Evolutionary conservation across 2,113 vertebrate species (phyloP).

Genomic region (Channa argus): DNA sequence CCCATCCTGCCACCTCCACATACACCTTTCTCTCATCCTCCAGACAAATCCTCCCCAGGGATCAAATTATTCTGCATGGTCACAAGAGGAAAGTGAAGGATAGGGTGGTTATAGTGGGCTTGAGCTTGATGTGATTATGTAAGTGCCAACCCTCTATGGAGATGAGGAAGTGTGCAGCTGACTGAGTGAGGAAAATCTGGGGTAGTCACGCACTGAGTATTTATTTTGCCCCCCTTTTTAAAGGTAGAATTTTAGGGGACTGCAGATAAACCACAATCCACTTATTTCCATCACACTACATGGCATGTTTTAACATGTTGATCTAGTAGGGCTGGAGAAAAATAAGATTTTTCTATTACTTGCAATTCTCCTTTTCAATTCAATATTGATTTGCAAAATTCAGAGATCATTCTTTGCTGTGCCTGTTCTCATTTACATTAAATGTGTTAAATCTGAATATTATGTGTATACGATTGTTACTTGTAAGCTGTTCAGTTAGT

Average conservation of each 20-base stretch:
- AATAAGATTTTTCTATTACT: no score
- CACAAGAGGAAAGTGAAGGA: conserved; percentile 50
- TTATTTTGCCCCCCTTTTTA: conserved; percentile 39
- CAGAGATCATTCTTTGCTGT: no score
- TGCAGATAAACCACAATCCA: conserved; percentile 1
- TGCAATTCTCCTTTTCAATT: no score
- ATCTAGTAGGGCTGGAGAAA: not conserved
- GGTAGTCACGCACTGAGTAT: conserved; percentile 46
- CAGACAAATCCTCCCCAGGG: conserved; percentile 77
- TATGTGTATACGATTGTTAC: no score
- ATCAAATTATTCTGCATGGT: conserved; percentile 80
- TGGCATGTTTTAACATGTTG: conserved; percentile 19
- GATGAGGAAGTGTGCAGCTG: conserved; percentile 65
- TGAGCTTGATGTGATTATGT: conserved; percentile 78
- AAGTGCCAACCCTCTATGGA: conserved; percentile 75
- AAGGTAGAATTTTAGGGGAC: conserved; percentile 10
- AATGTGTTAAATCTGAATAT: no score
- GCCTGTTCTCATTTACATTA: no score
- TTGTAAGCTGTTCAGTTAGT: no score
- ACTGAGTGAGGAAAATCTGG: conserved; percentile 66
- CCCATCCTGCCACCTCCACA: conserved; percentile 15
- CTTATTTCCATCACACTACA: not conserved
- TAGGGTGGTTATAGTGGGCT: conserved; percentile 5
- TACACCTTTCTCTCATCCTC: conserved; percentile 55
- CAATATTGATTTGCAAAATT: no score